Evolutionary conservation across 2,888 invertebrate genomes (phyloP), one percentile per base, ranked within the genome.

Genomic region (Danaus chrysippus): DNA sequence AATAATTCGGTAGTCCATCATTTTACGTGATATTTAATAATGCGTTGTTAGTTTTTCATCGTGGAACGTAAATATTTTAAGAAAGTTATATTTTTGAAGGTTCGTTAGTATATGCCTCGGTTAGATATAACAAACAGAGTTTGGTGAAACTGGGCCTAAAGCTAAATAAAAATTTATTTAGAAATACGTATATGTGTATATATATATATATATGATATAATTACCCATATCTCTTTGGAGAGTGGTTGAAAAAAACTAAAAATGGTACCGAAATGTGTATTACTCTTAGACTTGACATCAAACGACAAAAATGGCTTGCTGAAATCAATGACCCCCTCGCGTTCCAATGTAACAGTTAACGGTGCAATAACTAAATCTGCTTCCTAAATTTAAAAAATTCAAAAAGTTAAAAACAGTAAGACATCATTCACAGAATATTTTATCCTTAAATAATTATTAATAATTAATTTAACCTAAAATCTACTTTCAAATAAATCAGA

Each of bases 261-360:
- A 62, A 99, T 97, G 0, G 97, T 95, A 10, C 96, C 95, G 74
- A 94, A 94, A 77, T 95, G 95, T 73, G 94, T 95, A 75, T 95
- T 96, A 87, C 96, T 97, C 78, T 96, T 96, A 95, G 98, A 97
- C 76, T 98, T 98, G 75, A 98, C 96, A 63, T 99, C 98, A 64
- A 99, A 94, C 5, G 98, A 97, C 95, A 99, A 96, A 90, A 98
- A 99, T 1, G 99, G 98, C 85, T 97, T 98, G 79, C 97, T 98
- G 89, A 99, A 99, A 86, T 99, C 99, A 71, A 99, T 96, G 69
- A 97, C 98, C 61, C 95, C 92, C 86, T 99, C 98, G 41, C 99
- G 92, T 78, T 96, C 97, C 13, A 97, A 94, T 9, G 97, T 98
- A 75, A 99, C 98, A 56, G 98, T 98, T 88, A 99, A 93, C 12